These are phyloP conservation scores for Rhingia campestris DNA, from an alignment of 2,888 invertebrate species.

Conservation along the genomic window DNA sequence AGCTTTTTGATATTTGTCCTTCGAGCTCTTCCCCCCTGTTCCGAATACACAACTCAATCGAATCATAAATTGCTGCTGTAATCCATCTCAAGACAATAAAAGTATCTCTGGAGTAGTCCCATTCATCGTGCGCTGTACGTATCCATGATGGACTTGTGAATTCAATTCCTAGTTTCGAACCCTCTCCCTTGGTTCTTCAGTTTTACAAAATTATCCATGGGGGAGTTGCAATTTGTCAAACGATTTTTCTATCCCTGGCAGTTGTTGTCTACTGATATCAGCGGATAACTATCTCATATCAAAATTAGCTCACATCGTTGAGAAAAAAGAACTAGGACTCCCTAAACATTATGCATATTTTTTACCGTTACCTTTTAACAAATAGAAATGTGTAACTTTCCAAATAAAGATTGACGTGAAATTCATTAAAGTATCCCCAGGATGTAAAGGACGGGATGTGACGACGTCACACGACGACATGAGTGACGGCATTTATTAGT, in stretches of 20 bases:
- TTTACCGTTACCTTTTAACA: conserved; percentile 13
- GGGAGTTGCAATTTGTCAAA: too few relatives aligned
- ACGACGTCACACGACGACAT: neutral
- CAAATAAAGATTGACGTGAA: conserved; percentile 79
- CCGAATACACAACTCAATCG: conserved; percentile 7
- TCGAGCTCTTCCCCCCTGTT: neutral
- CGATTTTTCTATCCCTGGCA: too few relatives aligned
- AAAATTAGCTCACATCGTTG: neutral
- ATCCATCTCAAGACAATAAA: conserved; percentile 18
- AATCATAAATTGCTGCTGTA: conserved; percentile 16
- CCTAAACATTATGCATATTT: conserved; percentile 19
- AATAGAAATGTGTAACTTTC: conserved; percentile 53
- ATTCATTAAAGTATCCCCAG: conserved; percentile 76
- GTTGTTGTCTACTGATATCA: too few relatives aligned
- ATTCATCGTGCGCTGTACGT: conserved; percentile 2
- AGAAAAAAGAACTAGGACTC: neutral
- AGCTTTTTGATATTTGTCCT: conserved; percentile 5
- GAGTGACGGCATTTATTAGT: neutral
- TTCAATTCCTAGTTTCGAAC: conserved; percentile 18
- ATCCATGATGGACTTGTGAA: conserved; percentile 32
- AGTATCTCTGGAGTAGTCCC: conserved; percentile 15
- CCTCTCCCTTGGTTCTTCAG: neutral
- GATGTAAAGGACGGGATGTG: conserved; percentile 8
- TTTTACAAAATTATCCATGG: too few relatives aligned
- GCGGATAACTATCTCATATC: too few relatives aligned